Percentiles rank a stretch among this genome's conserved stretches.
phyloP scores from a whole-genome alignment of 1,140 invertebrate species.

The honey bee (Apis mellifera) region Amel_HAv3.1 CM009937.2:10480001-10480500 shows the following conservation, averaged over 20 bases:
- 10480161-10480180: slow-evolving; percentile 40
- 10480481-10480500: too few species aligned
- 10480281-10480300: not conserved
- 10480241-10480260: not conserved
- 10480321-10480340: not conserved
- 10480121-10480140: slow-evolving; percentile 40
- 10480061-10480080: slow-evolving; percentile 19
- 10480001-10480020: not conserved
- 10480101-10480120: slow-evolving; percentile 46
- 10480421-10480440: not conserved
- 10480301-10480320: not conserved
- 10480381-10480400: too few species aligned
- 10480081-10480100: slow-evolving; percentile 36
- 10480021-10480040: not conserved
- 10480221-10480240: not conserved
- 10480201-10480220: slow-evolving; percentile 28
- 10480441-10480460: too few species aligned
- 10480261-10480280: not conserved
- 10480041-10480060: slow-evolving; percentile 30
- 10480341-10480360: too few species aligned
- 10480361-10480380: too few species aligned
- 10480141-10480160: slow-evolving; percentile 32
- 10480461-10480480: too few species aligned
- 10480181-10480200: slow-evolving; percentile 53
- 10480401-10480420: not conserved